Evolutionary conservation across 2,797 vertebrate species (phyloP), one percentile per base, ranked within the genome.

Genomic region (Channallabes apus): DNA sequence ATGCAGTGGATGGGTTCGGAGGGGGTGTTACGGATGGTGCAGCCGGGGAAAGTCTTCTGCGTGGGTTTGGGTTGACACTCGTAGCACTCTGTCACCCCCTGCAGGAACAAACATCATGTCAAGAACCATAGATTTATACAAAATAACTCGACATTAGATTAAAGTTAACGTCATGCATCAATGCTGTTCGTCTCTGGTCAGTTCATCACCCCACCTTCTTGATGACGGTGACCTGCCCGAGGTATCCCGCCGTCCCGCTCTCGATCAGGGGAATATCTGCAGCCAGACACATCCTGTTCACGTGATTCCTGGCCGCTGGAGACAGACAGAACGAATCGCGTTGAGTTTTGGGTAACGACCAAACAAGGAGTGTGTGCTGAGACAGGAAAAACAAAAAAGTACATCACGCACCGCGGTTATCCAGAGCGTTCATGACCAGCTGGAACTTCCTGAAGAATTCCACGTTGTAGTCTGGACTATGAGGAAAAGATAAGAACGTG

Each of bases 1-100:
- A 99, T 99, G 94, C 98, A 99, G 88, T 99, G 98, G 90, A 99
- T 99, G 80, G 98, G 98, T 89, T 99, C 98, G 0, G 98, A 99
- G 17, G 98, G 98, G 0, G 98, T 99, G 92, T 99, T 99, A 89
- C 98, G 96, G 88, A 99, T 99, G 88, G 98, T 99, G 91, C 98
- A 99, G 81, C 98, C 98, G 84, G 98, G 98, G 91, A 99, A 99
- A 8, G 98, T 99, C 93, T 99, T 99, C 95, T 99, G 98, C 61
- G 97, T 94, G 35, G 98, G 98, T 90, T 99, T 99, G 27, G 98
- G 98, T 88, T 99, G 97, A 90, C 98, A 99, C 91, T 99, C 98
- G 0, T 99, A 99, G 92, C 98, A 99, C 90, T 99, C 98, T 0
- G 98, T 99, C 89, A 96, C 90, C 91, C 98, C 98, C 98, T 99